Percentiles rank a stretch among this genome's conserved stretches.
These are phyloP conservation scores for Petromus typicus DNA, from an alignment of 2,113 vertebrate genomes.

Conservation along the genomic window DNA sequence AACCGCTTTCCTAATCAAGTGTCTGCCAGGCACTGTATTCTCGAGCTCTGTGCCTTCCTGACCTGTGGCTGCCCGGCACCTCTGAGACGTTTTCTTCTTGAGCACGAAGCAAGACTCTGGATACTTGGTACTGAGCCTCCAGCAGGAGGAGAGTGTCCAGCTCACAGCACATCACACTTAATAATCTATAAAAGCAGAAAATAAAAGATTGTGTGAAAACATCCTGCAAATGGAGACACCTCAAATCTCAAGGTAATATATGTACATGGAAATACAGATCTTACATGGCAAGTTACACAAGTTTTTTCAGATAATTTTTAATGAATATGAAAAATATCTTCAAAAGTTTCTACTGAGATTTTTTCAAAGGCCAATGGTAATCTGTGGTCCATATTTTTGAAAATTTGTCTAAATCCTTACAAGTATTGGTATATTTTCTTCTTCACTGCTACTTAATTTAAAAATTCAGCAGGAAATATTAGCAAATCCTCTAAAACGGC, in stretches of 20 bases:
- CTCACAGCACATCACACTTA: slow-evolving; percentile 94
- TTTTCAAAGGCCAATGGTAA: neutral
- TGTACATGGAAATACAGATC: neutral
- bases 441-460: slow-evolving; percentile 1
- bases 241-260: neutral
- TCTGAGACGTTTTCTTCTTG: slow-evolving; percentile 91
- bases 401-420: neutral
- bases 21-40: neutral
- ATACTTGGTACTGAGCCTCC: slow-evolving; percentile 94
- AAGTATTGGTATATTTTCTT: neutral
- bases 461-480: slow-evolving; percentile 5
- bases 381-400: neutral
- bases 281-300: neutral
- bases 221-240: neutral
- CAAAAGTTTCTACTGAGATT: slow-evolving; percentile 22
- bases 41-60: neutral
- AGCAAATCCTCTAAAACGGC: slow-evolving; percentile 4
- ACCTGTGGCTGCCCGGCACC: slow-evolving; percentile 85
- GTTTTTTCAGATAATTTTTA: slow-evolving; percentile 29
- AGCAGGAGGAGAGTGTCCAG: slow-evolving; percentile 94
- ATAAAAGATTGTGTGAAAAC: neutral
- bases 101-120: slow-evolving; percentile 90
- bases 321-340: slow-evolving; percentile 2
- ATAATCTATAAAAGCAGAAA: slow-evolving; percentile 87
- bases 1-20: neutral